Evolutionary conservation across 2,113 vertebrate species (phyloP), one percentile per base, ranked within the genome.

Genomic region (Chauna torquata): DNA sequence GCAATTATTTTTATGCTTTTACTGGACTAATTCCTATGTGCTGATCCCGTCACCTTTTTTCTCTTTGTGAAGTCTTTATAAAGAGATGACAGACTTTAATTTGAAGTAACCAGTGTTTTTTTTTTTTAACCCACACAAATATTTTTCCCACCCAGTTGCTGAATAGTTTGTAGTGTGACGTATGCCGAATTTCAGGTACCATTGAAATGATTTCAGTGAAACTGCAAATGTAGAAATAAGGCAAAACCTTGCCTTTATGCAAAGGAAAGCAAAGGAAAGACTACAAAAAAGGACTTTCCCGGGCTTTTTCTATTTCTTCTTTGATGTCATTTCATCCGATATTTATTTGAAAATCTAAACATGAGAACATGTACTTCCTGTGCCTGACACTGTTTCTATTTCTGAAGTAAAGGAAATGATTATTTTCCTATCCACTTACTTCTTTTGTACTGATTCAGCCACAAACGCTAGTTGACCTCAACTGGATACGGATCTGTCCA

Each of bases 301-400:
- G 92, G 79, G 57, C 77, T 92, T 90, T 70, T 89, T 81, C 47
- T 24, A 36, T 78, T 27, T 77, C 52, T 69, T 78, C 23, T 83
- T 89, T 96, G 77, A 69, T 71, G 57, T 79, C 5, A 76, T 84
- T 83, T 91, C 8, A 5, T 77, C 38, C 50, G 55, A 88, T 3
- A 15, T 76, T 72, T 88, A 69, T 89, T 91, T 86, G 52, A 93
- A 93, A 94, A 94, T 72, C 61, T 91, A 72, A 95, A 79, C 44
- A 75, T n/a, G 24, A 88, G 15, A 70, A 4, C 52, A 34, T 23
- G 34, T 72, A 61, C 61, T 93, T 97, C 95, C 88, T 6, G 44
- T 96, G 86, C 68, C 59, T 86, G 64, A 90, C 22, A 44, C 25
- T 59, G 64, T 47, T 92, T 54, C 44, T 94, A n/a, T 91, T 95